Evolutionary conservation across 2,888 invertebrate species (phyloP), one percentile per base, ranked within the genome.

Genomic region (Clitarchus hookeri): DNA sequence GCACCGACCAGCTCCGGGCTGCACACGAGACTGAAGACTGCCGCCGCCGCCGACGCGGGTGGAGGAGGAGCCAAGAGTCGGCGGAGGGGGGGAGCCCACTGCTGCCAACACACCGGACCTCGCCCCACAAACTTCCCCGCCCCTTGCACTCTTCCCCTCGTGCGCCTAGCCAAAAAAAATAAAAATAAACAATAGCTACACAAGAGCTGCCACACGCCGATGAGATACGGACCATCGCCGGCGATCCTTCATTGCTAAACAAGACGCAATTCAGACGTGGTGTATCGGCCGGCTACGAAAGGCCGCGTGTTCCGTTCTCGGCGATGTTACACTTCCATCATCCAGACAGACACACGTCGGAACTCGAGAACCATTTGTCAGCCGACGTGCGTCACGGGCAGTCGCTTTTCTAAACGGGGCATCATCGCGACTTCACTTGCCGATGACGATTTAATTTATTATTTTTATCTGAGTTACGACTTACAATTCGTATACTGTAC

Each of bases 131-230:
- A 65, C 65, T 65, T n/a, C 65, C 16, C 65, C 65, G 65, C 16
- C 19, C 19, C 13, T 65, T 23, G 13, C 65, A 8, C 65, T 13
- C 65, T 65, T 16, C 65, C n/a, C 11, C 48, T 16, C 11, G 6
- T 6, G n/a, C 23, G 23, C 13, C 65, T 19, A 6, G n/a, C 12
- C 8, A 83, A 65, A 83, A 85, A 78, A 84, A 65, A 36, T 3
- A 65, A 84, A 26, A n/a, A n/a, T n/a, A n/a, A n/a, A n/a, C n/a
- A n/a, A n/a, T n/a, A 44, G 27, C 85, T 83, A 86, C 83, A 83
- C 84, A 53, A 77, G 54, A 84, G n/a, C n/a, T 36, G 54, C 44
- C 48, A 26, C 25, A 27, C 84, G 44, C 25, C 84, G 36, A 26
- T 53, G 85, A 44, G 26, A 65, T 25, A 44, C n/a, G 85, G 65